Conservation (phyloP, 2,113 vertebrate species). For the Apodemus sylvaticus region DNA sequence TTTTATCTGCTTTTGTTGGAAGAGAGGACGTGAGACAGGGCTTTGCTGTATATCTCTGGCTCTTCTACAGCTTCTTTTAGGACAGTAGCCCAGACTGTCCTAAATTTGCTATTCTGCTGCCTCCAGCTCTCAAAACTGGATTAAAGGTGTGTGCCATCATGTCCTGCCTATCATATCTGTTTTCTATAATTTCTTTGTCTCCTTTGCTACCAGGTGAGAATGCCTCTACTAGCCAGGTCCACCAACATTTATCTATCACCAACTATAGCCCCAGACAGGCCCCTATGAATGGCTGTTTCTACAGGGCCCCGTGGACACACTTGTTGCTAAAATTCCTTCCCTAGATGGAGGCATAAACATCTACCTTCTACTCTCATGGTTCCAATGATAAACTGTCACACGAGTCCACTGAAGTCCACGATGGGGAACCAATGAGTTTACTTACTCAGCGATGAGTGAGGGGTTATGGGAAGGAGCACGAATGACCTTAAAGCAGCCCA, state of each 20-base stretch:
- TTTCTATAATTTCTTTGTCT: background rate
- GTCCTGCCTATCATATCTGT: background rate
- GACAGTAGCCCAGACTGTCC: background rate
- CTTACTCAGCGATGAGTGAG: background rate
- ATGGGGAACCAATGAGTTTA: background rate
- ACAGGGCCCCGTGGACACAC: background rate
- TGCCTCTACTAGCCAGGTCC: background rate
- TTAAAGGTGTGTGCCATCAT: background rate
- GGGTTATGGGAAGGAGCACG: background rate
- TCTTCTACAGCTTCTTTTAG: background rate
- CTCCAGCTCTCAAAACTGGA: too few relatives aligned
- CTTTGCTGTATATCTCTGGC: background rate
- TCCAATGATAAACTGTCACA: background rate
- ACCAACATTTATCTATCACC: background rate
- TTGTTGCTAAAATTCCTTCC: background rate
- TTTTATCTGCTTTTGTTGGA: background rate
- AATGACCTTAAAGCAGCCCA: background rate
- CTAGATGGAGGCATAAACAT: background rate
- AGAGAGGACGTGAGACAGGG: background rate
- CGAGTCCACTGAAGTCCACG: rapidly evolving
- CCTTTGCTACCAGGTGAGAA: background rate
- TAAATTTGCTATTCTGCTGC: background rate
- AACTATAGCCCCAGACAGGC: background rate
- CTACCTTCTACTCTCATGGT: background rate
- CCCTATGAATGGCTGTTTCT: background rate